Percentiles rank a stretch among this genome's conserved stretches.
phyloP scores from a whole-genome alignment of 2,797 vertebrate genomes.

The Hyperoplus lanceolatus region DNA sequence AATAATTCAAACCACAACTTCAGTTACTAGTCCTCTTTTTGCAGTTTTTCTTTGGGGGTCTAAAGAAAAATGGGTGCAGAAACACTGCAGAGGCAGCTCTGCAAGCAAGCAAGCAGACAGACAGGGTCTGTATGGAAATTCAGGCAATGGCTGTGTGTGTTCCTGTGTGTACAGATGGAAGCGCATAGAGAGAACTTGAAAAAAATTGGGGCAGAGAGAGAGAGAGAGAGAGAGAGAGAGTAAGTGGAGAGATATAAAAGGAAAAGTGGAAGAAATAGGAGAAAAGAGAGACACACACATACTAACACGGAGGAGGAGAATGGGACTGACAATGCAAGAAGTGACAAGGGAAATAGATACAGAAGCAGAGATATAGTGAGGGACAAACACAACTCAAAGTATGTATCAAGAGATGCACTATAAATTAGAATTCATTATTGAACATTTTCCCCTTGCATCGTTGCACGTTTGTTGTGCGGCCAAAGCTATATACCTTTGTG shows the following conservation, averaged over 20 bases:
- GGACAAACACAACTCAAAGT: slow-evolving; percentile 59
- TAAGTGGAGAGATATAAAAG: slow-evolving; percentile 27
- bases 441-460: slow-evolving; percentile 2
- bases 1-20: background rate
- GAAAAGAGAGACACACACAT: slow-evolving; percentile 57
- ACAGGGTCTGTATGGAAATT: slow-evolving; percentile 31
- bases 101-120: slow-evolving; percentile 19
- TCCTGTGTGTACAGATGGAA: slow-evolving; percentile 9
- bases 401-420: slow-evolving; percentile 46
- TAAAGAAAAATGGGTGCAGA: slow-evolving; percentile 12
- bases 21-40: background rate
- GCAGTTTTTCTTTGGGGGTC: background rate
- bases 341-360: slow-evolving; percentile 37
- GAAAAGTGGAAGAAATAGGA: slow-evolving; percentile 30
- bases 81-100: slow-evolving; percentile 48
- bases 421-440: slow-evolving; percentile 24
- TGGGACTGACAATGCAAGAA: slow-evolving; percentile 35
- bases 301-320: slow-evolving; percentile 48
- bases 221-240: slow-evolving; percentile 9
- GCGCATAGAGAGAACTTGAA: slow-evolving; percentile 27
- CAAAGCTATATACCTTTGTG: background rate
- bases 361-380: slow-evolving; percentile 32
- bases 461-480: slow-evolving; percentile 18
- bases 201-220: slow-evolving; percentile 64
- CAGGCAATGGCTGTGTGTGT: slow-evolving; percentile 22